These are phyloP conservation scores for Gobio occitaniae DNA, from an alignment of 2,797 vertebrate genomes.

Conservation along the genomic window DNA sequence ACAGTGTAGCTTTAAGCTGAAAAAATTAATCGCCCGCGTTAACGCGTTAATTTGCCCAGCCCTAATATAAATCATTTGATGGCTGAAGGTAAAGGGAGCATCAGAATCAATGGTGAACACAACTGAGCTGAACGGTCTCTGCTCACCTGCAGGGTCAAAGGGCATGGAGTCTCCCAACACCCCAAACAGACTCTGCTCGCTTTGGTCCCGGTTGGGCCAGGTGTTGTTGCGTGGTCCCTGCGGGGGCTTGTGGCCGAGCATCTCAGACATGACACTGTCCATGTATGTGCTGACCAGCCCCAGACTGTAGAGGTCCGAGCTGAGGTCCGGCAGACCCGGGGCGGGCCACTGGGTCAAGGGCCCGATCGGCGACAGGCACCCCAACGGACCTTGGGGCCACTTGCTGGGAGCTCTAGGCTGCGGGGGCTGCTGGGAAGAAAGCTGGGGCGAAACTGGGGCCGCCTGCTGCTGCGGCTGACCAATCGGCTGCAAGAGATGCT, in stretches of 20 bases:
- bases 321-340: conserved; percentile 89
- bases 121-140: not conserved
- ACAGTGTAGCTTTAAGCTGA: too few species aligned
- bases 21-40: too few species aligned
- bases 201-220: conserved; percentile 98
- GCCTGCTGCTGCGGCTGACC: conserved; percentile 80
- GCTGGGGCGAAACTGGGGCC: conserved; percentile 72
- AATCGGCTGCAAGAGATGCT: conserved; percentile 93
- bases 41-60: too few species aligned
- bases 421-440: conserved; percentile 79
- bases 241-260: conserved; percentile 95
- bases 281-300: conserved; percentile 98
- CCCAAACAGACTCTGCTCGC: conserved; percentile 81
- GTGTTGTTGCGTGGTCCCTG: conserved; percentile 98
- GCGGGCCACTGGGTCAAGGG: conserved; percentile 91
- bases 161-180: conserved; percentile 92
- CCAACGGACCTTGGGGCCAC: conserved; percentile 87
- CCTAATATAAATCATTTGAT: not conserved
- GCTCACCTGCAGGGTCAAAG: conserved; percentile 96
- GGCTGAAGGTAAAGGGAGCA: not conserved
- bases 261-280: conserved; percentile 96
- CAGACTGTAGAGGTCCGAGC: conserved; percentile 95
- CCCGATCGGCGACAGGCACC: conserved; percentile 85
- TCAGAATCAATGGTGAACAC: too few species aligned
- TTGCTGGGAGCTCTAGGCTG: conserved; percentile 85